Percentiles rank a stretch among this genome's conserved stretches.
Conservation (phyloP, 1,140 invertebrate genomes). For the Drosophila oshimai region DNA sequence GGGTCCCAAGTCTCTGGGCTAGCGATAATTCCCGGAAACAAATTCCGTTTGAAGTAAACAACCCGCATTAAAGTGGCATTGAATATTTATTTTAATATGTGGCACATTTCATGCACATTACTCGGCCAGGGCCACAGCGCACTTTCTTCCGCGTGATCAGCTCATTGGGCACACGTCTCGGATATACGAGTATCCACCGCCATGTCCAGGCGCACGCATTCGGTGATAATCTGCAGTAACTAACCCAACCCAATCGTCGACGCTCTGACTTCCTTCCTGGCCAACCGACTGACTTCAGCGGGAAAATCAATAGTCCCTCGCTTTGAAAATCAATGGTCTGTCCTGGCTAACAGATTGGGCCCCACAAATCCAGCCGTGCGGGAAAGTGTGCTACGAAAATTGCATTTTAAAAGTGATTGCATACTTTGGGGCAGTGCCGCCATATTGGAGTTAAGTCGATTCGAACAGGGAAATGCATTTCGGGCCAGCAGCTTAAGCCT, state of each 20-base stretch:
- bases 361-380: neutral
- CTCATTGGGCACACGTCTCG: constrained; percentile 62
- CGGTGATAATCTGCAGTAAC: constrained; percentile 39
- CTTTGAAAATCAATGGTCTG: constrained; percentile 45
- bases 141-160: constrained; percentile 74
- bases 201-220: constrained; percentile 47
- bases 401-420: constrained; percentile 34
- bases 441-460: constrained; percentile 13
- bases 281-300: constrained; percentile 32
- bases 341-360: constrained; percentile 36
- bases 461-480: constrained; percentile 11
- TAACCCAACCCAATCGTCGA: constrained; percentile 5
- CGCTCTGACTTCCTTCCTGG: constrained; percentile 13
- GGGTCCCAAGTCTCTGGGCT: constrained; percentile 2
- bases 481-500: constrained; percentile 9
- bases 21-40: constrained; percentile 32
- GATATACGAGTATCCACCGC: neutral
- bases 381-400: constrained; percentile 9
- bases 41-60: constrained; percentile 44
- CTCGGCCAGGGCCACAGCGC: constrained; percentile 39
- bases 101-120: constrained; percentile 43
- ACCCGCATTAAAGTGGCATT: constrained; percentile 11
- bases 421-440: constrained; percentile 21
- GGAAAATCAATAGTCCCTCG: constrained; percentile 60
- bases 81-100: constrained; percentile 52